These are phyloP conservation scores for Noturus placidus DNA, from an alignment of 2,113 vertebrate species.

Conservation along the genomic window DNA sequence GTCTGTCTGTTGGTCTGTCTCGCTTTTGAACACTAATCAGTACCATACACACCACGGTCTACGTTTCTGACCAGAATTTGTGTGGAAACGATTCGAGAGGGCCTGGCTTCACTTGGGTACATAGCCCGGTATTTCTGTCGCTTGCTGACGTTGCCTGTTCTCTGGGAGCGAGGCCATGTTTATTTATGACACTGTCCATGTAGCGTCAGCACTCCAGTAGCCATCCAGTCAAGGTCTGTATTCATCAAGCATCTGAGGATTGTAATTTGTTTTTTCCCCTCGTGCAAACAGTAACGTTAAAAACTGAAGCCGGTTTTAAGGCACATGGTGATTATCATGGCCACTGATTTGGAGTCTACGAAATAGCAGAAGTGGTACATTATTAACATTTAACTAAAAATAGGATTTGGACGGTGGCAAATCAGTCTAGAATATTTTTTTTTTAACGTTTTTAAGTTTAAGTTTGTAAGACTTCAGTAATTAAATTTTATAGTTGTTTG, in stretches of 20 bases:
- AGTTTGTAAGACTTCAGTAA: neutral
- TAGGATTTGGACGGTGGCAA: neutral
- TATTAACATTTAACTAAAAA: neutral
- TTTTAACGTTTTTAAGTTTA: neutral
- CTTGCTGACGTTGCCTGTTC: neutral
- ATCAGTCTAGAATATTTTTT: neutral
- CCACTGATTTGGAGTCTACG: neutral
- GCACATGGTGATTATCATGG: neutral
- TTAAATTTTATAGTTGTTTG: neutral
- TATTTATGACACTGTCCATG: slow-evolving; percentile 17
- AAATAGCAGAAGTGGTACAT: neutral
- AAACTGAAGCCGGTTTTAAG: neutral
- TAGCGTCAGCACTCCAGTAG: slow-evolving; percentile 11
- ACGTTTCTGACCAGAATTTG: neutral
- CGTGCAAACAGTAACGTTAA: neutral
- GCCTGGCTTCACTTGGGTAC: neutral
- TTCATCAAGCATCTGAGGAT: neutral
- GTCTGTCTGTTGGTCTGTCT: neutral
- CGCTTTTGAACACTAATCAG: neutral
- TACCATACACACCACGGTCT: neutral
- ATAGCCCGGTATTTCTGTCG: neutral
- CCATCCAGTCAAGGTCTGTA: neutral
- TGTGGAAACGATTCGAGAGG: neutral
- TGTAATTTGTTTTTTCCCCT: neutral
- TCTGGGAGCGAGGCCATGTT: slow-evolving; percentile 3